A percentile compares a stretch with the other conserved stretches of the same genome.
Conservation (phyloP, 2,888 invertebrate genomes). For the Dascillus cervinus region DNA sequence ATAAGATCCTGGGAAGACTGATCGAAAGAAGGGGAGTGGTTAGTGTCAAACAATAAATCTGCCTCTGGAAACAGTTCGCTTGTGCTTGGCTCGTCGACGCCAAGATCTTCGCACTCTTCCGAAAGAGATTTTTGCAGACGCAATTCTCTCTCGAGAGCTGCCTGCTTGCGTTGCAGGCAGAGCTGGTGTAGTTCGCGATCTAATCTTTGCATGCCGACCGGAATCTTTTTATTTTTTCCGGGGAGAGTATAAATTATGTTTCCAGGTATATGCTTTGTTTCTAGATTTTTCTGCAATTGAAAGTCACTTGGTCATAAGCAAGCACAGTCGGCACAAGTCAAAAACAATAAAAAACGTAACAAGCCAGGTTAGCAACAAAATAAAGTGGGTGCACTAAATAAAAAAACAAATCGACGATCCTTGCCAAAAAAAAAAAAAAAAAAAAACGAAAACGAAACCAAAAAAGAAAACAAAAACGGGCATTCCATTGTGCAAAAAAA, state of each 20-base stretch:
- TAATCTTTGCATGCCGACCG: conserved; percentile 24
- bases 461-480: too few species aligned
- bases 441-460: too few species aligned
- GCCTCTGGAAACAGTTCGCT: conserved; percentile 73
- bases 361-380: too few species aligned
- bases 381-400: too few species aligned
- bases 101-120: conserved; percentile 71
- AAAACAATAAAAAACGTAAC: too few species aligned
- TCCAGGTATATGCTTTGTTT: conserved; percentile 30
- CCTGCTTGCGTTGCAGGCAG: conserved; percentile 42
- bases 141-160: conserved; percentile 49
- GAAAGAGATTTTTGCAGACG: conserved; percentile 62
- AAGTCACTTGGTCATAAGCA: too few species aligned
- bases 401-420: too few species aligned
- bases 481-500: conserved; percentile 2
- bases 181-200: conserved; percentile 38
- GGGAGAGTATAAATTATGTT: conserved; percentile 32
- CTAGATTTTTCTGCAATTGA: too few species aligned
- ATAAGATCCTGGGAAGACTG: conserved; percentile 27
- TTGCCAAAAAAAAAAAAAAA: too few species aligned
- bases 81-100: conserved; percentile 73
- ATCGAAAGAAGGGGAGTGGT: conserved; percentile 57
- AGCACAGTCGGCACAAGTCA: too few species aligned
- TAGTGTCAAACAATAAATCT: conserved; percentile 62
- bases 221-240: conserved; percentile 34